Evolutionary conservation across 2,797 vertebrate genomes (phyloP).

Genomic region (Poliocrania exsul): DNA sequence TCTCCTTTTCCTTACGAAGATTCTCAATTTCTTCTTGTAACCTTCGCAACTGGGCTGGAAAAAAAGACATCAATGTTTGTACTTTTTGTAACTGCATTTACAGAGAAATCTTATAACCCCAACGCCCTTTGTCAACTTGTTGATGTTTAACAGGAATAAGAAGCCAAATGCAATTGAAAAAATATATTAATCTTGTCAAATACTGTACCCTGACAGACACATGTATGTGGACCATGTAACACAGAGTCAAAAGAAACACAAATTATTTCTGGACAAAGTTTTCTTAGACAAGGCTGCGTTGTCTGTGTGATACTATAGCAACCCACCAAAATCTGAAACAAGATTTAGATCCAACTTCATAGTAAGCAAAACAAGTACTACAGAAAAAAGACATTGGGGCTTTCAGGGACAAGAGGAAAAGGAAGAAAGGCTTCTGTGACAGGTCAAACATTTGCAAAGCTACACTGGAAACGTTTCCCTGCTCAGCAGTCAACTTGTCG

Average conservation of each 20-base stretch:
- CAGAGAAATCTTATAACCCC: neutral
- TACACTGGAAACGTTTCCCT: neutral
- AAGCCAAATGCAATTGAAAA: neutral
- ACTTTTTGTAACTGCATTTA: neutral
- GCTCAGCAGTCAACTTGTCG: neutral
- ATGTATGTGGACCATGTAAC: neutral
- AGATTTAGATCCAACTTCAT: neutral
- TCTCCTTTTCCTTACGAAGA: conserved; percentile 91
- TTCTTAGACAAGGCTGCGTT: neutral
- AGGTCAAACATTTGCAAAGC: neutral
- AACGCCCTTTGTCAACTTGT: neutral
- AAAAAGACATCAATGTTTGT: neutral
- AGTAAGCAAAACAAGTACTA: neutral
- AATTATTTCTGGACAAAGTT: neutral
- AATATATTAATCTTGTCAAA: neutral
- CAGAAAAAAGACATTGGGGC: neutral
- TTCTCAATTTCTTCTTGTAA: conserved; percentile 92
- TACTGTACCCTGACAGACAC: neutral
- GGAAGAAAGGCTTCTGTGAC: neutral
- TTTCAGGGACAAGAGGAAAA: neutral
- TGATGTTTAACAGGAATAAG: neutral
- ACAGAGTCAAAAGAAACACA: neutral
- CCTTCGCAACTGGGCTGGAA: conserved; percentile 87
- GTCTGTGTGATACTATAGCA: neutral
- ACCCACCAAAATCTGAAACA: neutral